Percentiles rank a stretch among this genome's conserved stretches.
Evolutionary conservation across 2,113 vertebrate species (phyloP).

Genomic region (Trinectes maculatus): DNA sequence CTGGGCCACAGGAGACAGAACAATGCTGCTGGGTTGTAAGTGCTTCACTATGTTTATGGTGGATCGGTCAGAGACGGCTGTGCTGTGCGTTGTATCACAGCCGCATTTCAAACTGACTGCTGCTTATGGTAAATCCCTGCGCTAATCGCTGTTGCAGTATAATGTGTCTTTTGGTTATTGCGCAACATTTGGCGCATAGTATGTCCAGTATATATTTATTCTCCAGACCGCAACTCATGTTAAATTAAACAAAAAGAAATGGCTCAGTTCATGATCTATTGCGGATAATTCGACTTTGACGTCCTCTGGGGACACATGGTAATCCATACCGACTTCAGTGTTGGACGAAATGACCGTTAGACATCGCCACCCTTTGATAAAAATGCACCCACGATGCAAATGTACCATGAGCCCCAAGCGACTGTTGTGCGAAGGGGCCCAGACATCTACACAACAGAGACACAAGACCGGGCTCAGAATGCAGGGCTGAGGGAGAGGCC

Average conservation of each 20-base stretch:
- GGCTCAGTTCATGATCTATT: too few relatives aligned
- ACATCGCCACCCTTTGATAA: too few relatives aligned
- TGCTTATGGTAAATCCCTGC: conserved; percentile 31
- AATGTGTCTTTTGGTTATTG: too few relatives aligned
- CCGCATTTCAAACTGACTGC: conserved; percentile 31
- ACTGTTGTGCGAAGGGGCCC: conserved; percentile 43
- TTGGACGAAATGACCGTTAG: too few relatives aligned
- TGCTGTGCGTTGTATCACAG: conserved; percentile 21
- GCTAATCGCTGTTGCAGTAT: too few relatives aligned
- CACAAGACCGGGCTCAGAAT: conserved; percentile 42
- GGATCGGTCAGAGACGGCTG: conserved; percentile 10
- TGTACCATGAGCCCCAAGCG: conserved; percentile 1
- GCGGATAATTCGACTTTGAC: too few relatives aligned
- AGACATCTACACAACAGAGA: conserved; percentile 34
- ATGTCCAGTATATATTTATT: too few relatives aligned
- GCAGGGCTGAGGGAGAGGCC: conserved; percentile 43
- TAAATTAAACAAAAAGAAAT: too few relatives aligned
- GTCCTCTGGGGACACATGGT: too few relatives aligned
- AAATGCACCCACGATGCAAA: conserved; percentile 6
- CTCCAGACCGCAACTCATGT: too few relatives aligned
- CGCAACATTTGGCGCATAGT: too few relatives aligned
- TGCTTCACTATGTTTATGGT: conserved; percentile 43
- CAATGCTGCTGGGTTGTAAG: conserved; percentile 23
- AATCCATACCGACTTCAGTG: too few relatives aligned
- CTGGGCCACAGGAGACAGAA: conserved; percentile 10